These are phyloP conservation scores for Furnarius figulus DNA, from an alignment of 2,113 vertebrate genomes.

Conservation along the genomic window DNA sequence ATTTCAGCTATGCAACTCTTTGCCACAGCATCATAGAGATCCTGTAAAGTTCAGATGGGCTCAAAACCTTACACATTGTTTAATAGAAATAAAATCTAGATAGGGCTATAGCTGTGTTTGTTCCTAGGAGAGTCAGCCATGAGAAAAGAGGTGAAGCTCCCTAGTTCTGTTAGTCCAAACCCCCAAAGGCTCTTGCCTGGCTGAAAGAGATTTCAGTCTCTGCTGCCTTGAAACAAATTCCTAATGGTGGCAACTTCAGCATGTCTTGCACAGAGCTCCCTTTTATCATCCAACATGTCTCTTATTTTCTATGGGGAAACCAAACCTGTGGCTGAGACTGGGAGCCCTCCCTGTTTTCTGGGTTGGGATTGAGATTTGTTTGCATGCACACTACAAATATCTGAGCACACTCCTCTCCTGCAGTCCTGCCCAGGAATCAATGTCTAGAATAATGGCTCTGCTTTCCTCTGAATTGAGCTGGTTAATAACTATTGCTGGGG, in stretches of 20 bases:
- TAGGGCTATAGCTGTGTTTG: background rate
- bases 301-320: background rate
- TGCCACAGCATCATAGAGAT: background rate
- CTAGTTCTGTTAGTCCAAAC: background rate
- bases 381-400: slow-evolving; percentile 5
- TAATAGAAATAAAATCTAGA: background rate
- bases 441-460: slow-evolving; percentile 91
- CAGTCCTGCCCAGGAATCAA: slow-evolving; percentile 83
- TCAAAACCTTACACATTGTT: background rate
- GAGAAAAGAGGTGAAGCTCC: background rate
- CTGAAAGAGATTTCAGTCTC: background rate
- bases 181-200: accelerated
- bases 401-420: slow-evolving; percentile 59
- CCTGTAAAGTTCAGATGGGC: background rate
- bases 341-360: background rate
- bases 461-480: slow-evolving; percentile 86
- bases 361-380: background rate
- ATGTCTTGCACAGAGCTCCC: background rate
- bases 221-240: background rate
- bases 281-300: background rate
- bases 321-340: background rate
- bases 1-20: background rate
- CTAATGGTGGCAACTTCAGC: background rate
- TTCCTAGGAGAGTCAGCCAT: background rate
- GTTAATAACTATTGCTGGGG: slow-evolving; percentile 91